These are phyloP conservation scores for Falco novaeseelandiae DNA, from an alignment of 2,797 vertebrate species.

Conservation along the genomic window DNA sequence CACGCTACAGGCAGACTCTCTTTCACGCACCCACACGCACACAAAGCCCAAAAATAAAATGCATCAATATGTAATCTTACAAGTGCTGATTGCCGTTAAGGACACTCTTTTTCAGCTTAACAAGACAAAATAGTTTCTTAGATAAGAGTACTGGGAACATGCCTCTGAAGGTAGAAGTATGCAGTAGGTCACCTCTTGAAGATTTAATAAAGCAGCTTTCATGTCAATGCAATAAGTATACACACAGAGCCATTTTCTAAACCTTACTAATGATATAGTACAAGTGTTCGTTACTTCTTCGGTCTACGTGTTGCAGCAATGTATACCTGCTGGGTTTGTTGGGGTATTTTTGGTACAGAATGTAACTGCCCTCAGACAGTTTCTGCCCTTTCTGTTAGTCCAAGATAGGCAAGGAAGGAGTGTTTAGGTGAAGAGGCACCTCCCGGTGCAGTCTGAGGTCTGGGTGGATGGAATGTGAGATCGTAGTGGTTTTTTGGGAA, in stretches of 20 bases:
- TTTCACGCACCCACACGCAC: conserved; percentile 40
- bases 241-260: conserved; percentile 90
- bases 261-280: conserved; percentile 88
- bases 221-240: conserved; percentile 92
- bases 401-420: conserved; percentile 99
- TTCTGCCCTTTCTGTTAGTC: conserved; percentile 94
- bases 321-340: conserved; percentile 76
- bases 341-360: conserved; percentile 79
- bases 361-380: conserved; percentile 86
- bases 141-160: conserved; percentile 74
- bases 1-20: conserved; percentile 50
- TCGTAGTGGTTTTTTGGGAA: conserved; percentile 89
- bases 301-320: conserved; percentile 77
- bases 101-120: conserved; percentile 77
- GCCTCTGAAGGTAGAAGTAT: conserved; percentile 79
- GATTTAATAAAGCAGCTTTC: conserved; percentile 92
- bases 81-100: conserved; percentile 80
- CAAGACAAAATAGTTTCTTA: conserved; percentile 75
- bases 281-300: conserved; percentile 79
- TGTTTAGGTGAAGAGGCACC: conserved; percentile 91
- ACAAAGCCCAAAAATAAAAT: conserved; percentile 67
- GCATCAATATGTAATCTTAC: conserved; percentile 64
- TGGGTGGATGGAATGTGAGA: conserved; percentile 90
- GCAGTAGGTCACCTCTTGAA: conserved; percentile 80
- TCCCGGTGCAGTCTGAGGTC: conserved; percentile 85